Evolutionary conservation across 2,797 vertebrate genomes (phyloP).

Genomic region (Pseudomugil gertrudae): DNA sequence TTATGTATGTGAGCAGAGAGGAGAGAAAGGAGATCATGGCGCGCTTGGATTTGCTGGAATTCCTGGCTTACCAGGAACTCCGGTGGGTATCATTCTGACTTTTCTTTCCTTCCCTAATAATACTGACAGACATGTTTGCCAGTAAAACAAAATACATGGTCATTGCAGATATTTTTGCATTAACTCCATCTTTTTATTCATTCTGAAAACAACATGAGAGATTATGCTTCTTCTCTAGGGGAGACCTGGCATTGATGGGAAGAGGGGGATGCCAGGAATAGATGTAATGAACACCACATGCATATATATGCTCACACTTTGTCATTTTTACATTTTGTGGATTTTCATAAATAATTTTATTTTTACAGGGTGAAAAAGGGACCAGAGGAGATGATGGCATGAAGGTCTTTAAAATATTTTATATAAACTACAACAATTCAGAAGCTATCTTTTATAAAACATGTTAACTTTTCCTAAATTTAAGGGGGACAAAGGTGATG

Average conservation of each 20-base stretch:
- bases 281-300: conserved; percentile 69
- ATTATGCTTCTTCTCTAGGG: conserved; percentile 69
- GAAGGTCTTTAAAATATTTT: conserved; percentile 66
- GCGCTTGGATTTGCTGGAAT: conserved; percentile 82
- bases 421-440: background rate
- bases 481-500: conserved; percentile 80
- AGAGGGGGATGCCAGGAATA: conserved; percentile 81
- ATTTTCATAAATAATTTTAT: background rate
- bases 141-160: background rate
- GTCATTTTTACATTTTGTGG: background rate
- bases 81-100: conserved; percentile 72
- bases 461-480: conserved; percentile 25
- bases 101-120: conserved; percentile 2
- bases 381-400: conserved; percentile 72
- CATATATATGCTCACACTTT: background rate
- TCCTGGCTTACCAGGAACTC: conserved; percentile 84
- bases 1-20: conserved; percentile 66
- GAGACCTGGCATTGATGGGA: conserved; percentile 82
- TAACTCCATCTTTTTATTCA: conserved; percentile 15
- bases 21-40: conserved; percentile 81
- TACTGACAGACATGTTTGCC: conserved; percentile 3
- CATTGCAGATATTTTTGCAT: conserved; percentile 12
- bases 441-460: background rate
- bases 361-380: conserved; percentile 76
- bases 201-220: conserved; percentile 8